phyloP scores from a whole-genome alignment of 2,113 vertebrate genomes.

The Suricata suricatta region DNA sequence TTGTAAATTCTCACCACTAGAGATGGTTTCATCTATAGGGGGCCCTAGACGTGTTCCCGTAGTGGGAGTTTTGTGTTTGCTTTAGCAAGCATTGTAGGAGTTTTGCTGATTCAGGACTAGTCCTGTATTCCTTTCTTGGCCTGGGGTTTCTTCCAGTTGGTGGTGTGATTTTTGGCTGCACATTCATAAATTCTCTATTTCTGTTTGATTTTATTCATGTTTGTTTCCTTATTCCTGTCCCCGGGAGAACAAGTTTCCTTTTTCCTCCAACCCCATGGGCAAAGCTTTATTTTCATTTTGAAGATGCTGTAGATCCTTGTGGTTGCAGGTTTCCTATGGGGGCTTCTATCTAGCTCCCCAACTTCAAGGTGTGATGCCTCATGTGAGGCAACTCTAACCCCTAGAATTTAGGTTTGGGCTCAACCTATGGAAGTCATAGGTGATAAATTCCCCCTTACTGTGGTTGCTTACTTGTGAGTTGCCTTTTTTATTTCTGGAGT shows the following conservation, averaged over 20 bases:
- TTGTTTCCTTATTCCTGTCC: neutral
- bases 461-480: neutral
- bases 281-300: neutral
- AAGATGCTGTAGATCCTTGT: neutral
- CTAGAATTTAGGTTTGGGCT: neutral
- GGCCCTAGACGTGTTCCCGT: neutral
- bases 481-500: neutral
- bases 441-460: neutral
- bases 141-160: neutral
- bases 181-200: neutral
- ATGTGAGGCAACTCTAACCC: neutral
- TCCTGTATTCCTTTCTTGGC: neutral
- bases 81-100: neutral
- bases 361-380: neutral
- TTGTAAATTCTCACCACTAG: neutral
- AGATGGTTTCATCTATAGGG: neutral
- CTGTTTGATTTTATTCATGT: neutral
- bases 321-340: neutral
- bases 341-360: neutral
- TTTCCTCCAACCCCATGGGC: neutral
- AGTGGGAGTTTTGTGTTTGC: neutral
- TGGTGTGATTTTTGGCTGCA: neutral
- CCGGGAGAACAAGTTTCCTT: neutral
- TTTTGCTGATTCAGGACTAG: neutral
- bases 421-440: neutral